Evolutionary conservation across 1,140 invertebrate genomes (phyloP), one percentile per base, ranked within the genome.

Genomic region (Bombus sylvicola): DNA sequence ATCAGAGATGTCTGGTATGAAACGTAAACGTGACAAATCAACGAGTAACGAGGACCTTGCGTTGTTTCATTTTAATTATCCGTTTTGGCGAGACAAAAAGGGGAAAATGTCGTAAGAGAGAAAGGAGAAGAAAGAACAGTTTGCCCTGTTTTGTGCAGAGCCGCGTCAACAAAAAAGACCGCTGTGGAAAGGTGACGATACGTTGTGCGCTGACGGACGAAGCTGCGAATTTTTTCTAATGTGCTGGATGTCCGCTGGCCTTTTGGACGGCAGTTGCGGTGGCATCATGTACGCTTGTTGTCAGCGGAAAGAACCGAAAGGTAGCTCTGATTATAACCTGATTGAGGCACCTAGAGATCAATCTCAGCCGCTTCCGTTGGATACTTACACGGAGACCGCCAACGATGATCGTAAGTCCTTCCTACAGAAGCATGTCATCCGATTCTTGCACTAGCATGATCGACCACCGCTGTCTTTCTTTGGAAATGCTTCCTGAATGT

Each of bases 211-310:
- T 91, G 96, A 97, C 91, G 97, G 97, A 89, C 97, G 98, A 69
- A 97, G 96, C 88, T 99, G 98, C 94, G 98, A 99, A 95, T 98
- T 98, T 96, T 98, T 98, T 96, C 96, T 99, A 89, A 97, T 97
- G 93, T 98, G 98, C 95, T 99, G 98, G 98, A 97, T 99, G 96
- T 96, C 97, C 71, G 98, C 98, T 87, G 98, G 98, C 85, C 96
- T 98, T 85, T 96, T 99, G 91, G 98, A 98, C 92, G 97, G 97
- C 91, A 96, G 97, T 91, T 99, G 98, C 95, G 97, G 97, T 91
- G 96, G 97, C 84, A 96, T 99, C 92, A 96, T 99, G 88, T 98
- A 97, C 93, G 98, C 98, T 85, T 99, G 98, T 96, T 99, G 98
- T 95, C 97, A 98, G 92, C 97, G 97, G 94, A 96, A 97, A 91